Evolutionary conservation across 2,113 vertebrate species (phyloP), one percentile per base, ranked within the genome.

Genomic region (Labeo rohita): DNA sequence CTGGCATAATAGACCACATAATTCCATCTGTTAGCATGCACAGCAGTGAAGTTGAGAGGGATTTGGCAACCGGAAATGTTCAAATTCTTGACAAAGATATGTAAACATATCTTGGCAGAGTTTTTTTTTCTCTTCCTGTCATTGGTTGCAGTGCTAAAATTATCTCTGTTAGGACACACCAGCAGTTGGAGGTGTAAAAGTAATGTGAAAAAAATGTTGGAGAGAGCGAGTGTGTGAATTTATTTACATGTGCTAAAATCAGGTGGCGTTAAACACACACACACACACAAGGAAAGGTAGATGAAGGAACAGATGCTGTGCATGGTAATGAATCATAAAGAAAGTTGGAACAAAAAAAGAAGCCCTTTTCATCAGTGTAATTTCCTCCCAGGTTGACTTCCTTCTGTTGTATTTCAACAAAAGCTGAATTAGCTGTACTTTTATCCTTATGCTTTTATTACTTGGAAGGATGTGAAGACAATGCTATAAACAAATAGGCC

Each of bases 21-120:
- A 81, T 73, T 86, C 87, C 84, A 84, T 88, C 84, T 86, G 84
- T 86, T 88, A 63, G 49, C 52, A 88, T 54, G 54, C 84, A 34
- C 36, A 88, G 81, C 70, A 84, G 81, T 43, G 72, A 88, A 72
- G 21, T 82, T 61, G 63, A 79, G 23, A 34, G 9, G 4, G 59
- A 52, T 81, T 73, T 88, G 87, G 84, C 85, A 80, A 68, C 23
- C 23, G 13, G 4, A 52, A 59, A 39, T 4, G 28, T 86, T 50
- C 61, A 18, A 82, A 83, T 72, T 80, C 76, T 80, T 84, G 73
- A 77, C 61, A 66, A 65, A 66, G 43, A 34, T 34, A 81, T 50
- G 43, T 36, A 70, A 70, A 49, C 18, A 54, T 54, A 70, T 47
- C 28, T 70, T 43, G 45, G 23, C 47, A 83, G 65, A 3, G 12